Percentiles rank a stretch among this genome's conserved stretches.
Evolutionary conservation across 2,797 vertebrate genomes (phyloP).

Genomic region (Artibeus jamaicensis): DNA sequence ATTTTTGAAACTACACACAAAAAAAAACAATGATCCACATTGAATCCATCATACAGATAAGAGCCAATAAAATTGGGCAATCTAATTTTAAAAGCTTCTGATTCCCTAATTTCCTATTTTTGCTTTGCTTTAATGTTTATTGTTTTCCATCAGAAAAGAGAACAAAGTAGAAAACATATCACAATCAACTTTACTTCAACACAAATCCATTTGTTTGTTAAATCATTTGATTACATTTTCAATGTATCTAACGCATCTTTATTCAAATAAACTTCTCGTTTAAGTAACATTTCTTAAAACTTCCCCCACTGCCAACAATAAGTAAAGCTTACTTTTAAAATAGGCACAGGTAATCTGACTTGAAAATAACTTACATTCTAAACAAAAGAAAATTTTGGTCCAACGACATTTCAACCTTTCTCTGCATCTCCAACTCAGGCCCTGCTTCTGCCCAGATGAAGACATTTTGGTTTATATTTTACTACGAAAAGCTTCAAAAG

Average conservation of each 20-base stretch:
- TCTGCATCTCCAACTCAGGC: not conserved
- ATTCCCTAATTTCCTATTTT: not conserved
- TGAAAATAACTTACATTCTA: slow-evolving; percentile 25
- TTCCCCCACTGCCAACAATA: not conserved
- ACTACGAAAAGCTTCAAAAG: not conserved
- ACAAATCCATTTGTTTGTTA: not conserved
- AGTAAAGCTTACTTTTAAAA: slow-evolving; percentile 12
- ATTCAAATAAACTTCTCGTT: slow-evolving; percentile 24
- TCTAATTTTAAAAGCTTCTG: slow-evolving; percentile 18
- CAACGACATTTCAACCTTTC: not conserved
- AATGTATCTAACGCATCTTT: slow-evolving; percentile 5
- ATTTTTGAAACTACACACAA: slow-evolving; percentile 92
- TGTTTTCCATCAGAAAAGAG: not conserved
- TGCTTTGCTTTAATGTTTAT: not conserved
- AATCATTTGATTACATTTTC: not conserved
- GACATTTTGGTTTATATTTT: not conserved
- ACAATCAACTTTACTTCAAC: not conserved
- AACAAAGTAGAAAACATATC: not conserved
- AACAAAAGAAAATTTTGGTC: not conserved
- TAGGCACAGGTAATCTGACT: slow-evolving; percentile 14
- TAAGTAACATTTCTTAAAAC: slow-evolving; percentile 26
- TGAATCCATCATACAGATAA: not conserved
- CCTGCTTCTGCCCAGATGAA: slow-evolving; percentile 8
- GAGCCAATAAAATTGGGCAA: not conserved
- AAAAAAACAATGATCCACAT: not conserved